These are phyloP conservation scores for Ancistrus triradiatus DNA, from an alignment of 2,113 vertebrate genomes.

Conservation along the genomic window DNA sequence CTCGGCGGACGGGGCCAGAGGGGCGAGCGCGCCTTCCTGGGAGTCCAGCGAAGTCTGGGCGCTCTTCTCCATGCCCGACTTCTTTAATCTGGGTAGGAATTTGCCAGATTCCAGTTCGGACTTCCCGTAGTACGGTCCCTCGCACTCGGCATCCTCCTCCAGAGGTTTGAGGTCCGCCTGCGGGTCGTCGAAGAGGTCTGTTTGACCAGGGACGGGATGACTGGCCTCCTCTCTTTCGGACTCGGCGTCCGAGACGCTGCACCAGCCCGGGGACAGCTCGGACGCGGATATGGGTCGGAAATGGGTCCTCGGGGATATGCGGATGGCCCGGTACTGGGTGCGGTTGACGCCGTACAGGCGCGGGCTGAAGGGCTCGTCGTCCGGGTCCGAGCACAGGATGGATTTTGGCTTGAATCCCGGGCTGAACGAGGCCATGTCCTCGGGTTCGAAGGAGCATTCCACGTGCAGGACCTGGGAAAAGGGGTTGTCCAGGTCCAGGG, in stretches of 20 bases:
- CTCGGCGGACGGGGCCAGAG: slow-evolving; percentile 72
- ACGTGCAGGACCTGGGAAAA: slow-evolving; percentile 98
- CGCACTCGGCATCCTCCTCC: slow-evolving; percentile 96
- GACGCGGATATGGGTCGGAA: slow-evolving; percentile 97
- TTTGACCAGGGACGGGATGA: slow-evolving; percentile 74
- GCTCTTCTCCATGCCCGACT: slow-evolving; percentile 98
- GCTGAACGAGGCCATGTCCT: slow-evolving; percentile 91
- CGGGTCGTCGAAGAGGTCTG: slow-evolving; percentile 86
- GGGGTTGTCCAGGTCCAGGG: slow-evolving; percentile 92
- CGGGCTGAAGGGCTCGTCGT: slow-evolving; percentile 83
- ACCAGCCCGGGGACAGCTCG: slow-evolving; percentile 90
- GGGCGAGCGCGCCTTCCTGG: slow-evolving; percentile 83
- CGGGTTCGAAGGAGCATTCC: slow-evolving; percentile 96
- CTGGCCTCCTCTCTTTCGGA: slow-evolving; percentile 90
- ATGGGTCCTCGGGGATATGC: slow-evolving; percentile 97
- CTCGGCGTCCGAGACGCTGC: slow-evolving; percentile 92
- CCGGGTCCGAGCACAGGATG: slow-evolving; percentile 93
- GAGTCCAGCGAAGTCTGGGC: slow-evolving; percentile 98
- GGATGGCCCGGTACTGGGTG: slow-evolving; percentile 94
- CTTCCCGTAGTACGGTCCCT: slow-evolving; percentile 94
- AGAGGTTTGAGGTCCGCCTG: slow-evolving; percentile 96
- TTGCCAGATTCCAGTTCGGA: slow-evolving; percentile 97
- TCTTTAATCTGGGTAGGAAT: slow-evolving; percentile 93
- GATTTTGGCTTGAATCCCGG: slow-evolving; percentile 96
- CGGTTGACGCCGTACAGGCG: slow-evolving; percentile 87